Conservation (phyloP, 1,140 invertebrate species). For the Homarus americanus region DNA sequence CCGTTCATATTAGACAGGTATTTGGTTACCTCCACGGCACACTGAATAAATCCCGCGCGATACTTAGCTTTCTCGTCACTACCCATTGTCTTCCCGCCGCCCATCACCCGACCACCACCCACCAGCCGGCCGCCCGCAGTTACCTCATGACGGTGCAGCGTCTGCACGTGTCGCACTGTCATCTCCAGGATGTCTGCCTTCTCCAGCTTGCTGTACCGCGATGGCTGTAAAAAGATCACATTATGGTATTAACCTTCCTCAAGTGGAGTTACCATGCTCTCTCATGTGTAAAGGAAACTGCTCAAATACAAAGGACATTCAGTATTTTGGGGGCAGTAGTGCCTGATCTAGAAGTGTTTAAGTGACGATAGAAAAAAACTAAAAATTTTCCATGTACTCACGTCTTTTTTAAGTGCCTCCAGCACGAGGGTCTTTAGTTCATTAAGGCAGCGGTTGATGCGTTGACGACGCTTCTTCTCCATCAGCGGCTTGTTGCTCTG, state of each 20-base stretch:
- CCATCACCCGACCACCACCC: slow-evolving; percentile 14
- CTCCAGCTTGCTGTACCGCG: slow-evolving; percentile 52
- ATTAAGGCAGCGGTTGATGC: slow-evolving; percentile 95
- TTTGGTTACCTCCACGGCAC: slow-evolving; percentile 53
- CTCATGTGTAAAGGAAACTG: too few relatives aligned
- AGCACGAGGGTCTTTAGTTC: slow-evolving; percentile 86
- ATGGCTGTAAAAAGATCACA: slow-evolving; percentile 19
- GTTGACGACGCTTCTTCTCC: slow-evolving; percentile 83
- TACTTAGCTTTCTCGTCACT: slow-evolving; percentile 54
- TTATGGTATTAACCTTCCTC: too few relatives aligned
- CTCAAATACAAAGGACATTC: too few relatives aligned
- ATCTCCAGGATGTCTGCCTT: slow-evolving; percentile 66
- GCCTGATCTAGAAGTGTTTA: too few relatives aligned
- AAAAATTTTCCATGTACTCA: background rate
- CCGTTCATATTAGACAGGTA: slow-evolving; percentile 40
- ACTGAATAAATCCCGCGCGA: slow-evolving; percentile 55
- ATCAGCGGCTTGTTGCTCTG: slow-evolving; percentile 68
- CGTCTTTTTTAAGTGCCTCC: slow-evolving; percentile 81
- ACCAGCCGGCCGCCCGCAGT: background rate
- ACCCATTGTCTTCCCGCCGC: background rate
- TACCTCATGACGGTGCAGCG: slow-evolving; percentile 54
- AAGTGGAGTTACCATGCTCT: too few relatives aligned
- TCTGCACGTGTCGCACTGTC: slow-evolving; percentile 60
- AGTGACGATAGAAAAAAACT: too few relatives aligned
- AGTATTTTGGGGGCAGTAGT: too few relatives aligned